Evolutionary conservation across 2,888 invertebrate species (phyloP).

Genomic region (Cerceris ruficornis): DNA sequence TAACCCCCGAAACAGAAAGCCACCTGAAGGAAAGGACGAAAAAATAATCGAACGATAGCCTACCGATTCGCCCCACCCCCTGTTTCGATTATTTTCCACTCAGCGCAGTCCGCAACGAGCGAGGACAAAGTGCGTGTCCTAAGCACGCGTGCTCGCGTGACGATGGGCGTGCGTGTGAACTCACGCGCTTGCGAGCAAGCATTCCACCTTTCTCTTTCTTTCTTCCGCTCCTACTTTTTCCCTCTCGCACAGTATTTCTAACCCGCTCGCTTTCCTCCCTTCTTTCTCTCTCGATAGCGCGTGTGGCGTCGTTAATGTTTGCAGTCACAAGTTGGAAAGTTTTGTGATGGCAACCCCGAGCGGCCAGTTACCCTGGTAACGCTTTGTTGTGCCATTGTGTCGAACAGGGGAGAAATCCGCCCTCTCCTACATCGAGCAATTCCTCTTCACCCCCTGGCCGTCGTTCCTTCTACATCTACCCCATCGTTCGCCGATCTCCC

Average conservation of each 20-base stretch:
- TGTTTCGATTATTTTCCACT: constrained; percentile 52
- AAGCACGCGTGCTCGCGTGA: constrained; percentile 60
- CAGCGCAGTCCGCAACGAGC: constrained; percentile 11
- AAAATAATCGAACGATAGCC: constrained; percentile 25
- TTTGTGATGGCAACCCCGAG: constrained; percentile 80
- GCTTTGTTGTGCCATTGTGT: constrained; percentile 78
- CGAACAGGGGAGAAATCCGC: constrained; percentile 56
- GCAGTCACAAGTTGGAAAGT: constrained; percentile 74
- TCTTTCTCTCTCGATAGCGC: constrained; percentile 41
- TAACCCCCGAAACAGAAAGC: too few species aligned
- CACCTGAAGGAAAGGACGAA: neutral
- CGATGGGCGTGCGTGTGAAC: constrained; percentile 46
- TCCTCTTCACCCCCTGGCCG: neutral
- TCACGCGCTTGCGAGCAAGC: constrained; percentile 10
- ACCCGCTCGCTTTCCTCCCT: constrained; percentile 3
- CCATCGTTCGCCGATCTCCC: constrained; percentile 6
- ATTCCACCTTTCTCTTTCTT: too few species aligned
- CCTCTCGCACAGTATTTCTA: neutral
- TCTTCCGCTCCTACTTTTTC: constrained; percentile 2
- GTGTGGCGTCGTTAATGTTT: constrained; percentile 69
- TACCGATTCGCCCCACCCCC: constrained; percentile 13
- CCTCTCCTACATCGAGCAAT: constrained; percentile 24
- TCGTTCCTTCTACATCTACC: neutral
- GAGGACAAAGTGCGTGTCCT: constrained; percentile 53
- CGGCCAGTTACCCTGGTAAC: constrained; percentile 77